phyloP scores from a whole-genome alignment of 2,797 vertebrate genomes.

The Lemur catta region DNA sequence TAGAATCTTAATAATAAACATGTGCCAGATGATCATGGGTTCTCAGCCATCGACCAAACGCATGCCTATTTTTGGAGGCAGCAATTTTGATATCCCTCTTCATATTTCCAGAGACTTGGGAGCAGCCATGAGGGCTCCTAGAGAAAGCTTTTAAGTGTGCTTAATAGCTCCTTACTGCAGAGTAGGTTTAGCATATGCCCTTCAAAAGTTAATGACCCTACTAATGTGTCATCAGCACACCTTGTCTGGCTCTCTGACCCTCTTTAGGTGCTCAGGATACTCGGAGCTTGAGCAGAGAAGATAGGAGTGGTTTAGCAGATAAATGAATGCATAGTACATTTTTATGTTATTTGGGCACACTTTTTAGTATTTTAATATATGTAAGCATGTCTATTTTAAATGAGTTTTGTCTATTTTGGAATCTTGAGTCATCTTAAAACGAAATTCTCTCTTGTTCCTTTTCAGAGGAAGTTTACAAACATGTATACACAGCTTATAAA shows the following conservation, averaged over 20 bases:
- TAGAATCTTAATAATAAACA: neutral
- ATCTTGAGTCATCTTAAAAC: neutral
- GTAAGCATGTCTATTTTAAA: neutral
- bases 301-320: neutral
- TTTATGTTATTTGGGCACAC: neutral
- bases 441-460: neutral
- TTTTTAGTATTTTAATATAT: neutral
- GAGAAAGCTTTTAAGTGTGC: slow-evolving; percentile 24
- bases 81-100: neutral
- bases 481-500: neutral
- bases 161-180: neutral
- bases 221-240: neutral
- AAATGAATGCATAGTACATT: neutral
- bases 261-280: neutral
- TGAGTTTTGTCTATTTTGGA: slow-evolving; percentile 31
- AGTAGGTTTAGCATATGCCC: neutral
- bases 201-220: slow-evolving; percentile 22
- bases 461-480: neutral
- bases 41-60: neutral
- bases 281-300: neutral
- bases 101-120: neutral
- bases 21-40: neutral
- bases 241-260: neutral
- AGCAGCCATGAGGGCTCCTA: neutral
- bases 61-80: neutral